A percentile compares a stretch with the other conserved stretches of the same genome.
Evolutionary conservation across 2,113 vertebrate genomes (phyloP).

Genomic region (Psittacula cyanocephala): DNA sequence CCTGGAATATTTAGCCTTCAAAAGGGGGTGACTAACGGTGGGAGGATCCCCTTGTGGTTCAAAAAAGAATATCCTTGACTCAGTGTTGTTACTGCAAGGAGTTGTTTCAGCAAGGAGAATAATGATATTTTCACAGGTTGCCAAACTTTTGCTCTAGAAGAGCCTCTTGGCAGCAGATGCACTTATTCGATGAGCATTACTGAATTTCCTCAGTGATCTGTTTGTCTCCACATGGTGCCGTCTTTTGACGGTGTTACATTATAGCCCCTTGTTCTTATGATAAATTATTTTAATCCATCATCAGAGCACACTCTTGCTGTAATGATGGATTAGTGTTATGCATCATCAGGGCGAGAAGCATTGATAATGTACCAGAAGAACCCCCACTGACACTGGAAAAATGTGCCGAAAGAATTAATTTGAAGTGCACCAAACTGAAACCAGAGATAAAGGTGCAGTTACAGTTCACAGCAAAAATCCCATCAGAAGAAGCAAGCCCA

Average conservation of each 20-base stretch:
- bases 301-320: constrained; percentile 34
- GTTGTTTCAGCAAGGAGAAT: constrained; percentile 35
- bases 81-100: neutral
- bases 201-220: constrained; percentile 63
- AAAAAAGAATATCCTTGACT: constrained; percentile 18
- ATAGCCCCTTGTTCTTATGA: constrained; percentile 66
- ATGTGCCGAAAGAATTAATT: constrained; percentile 34
- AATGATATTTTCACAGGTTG: constrained; percentile 60
- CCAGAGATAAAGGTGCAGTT: neutral
- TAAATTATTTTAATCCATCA: constrained; percentile 72
- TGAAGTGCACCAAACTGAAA: constrained; percentile 26
- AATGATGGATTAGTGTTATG: constrained; percentile 59
- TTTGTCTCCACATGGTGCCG: constrained; percentile 63
- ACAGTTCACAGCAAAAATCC: neutral
- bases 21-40: neutral
- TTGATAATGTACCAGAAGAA: constrained; percentile 34
- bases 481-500: neutral
- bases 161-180: constrained; percentile 56
- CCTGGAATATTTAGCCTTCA: neutral
- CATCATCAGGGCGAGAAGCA: constrained; percentile 44
- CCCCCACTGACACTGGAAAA: constrained; percentile 24
- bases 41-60: neutral
- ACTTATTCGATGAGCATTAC: constrained; percentile 51
- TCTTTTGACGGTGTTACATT: constrained; percentile 61
- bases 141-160: constrained; percentile 64